These are phyloP conservation scores for Pheucticus melanocephalus DNA, from an alignment of 2,113 vertebrate genomes.

Conservation along the genomic window DNA sequence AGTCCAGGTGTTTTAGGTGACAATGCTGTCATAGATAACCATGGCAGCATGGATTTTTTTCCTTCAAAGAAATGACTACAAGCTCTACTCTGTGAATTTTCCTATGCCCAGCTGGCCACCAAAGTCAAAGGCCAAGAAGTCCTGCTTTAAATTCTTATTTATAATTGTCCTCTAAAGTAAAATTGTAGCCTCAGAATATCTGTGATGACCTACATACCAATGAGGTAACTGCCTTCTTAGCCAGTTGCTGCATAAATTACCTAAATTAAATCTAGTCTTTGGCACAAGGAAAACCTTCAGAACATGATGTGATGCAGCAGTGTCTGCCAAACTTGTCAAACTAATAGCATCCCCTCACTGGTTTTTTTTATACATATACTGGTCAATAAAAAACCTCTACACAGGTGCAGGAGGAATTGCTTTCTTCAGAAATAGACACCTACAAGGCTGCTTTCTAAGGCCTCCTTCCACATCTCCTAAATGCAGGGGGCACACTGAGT, in stretches of 20 bases:
- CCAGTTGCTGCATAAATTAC: background rate
- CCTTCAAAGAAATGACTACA: background rate
- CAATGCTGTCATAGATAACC: background rate
- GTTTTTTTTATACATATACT: background rate
- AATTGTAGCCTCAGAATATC: background rate
- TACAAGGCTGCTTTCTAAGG: background rate
- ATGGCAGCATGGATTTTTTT: background rate
- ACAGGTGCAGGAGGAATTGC: background rate
- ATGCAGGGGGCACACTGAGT: background rate
- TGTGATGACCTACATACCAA: background rate
- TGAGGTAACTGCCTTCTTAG: background rate
- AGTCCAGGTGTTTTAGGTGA: background rate
- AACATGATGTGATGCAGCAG: background rate
- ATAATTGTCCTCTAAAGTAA: background rate
- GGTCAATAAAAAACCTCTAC: background rate
- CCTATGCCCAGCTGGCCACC: background rate
- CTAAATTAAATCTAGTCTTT: background rate
- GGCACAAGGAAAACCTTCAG: background rate
- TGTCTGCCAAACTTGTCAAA: background rate
- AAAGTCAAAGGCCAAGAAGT: background rate
- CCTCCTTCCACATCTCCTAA: background rate
- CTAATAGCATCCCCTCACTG: background rate
- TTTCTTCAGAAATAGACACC: background rate
- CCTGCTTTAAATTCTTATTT: background rate
- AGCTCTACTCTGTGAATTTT: background rate